Evolutionary conservation across 2,113 vertebrate genomes (phyloP), one percentile per base, ranked within the genome.

Genomic region (Puffinus mauretanicus): DNA sequence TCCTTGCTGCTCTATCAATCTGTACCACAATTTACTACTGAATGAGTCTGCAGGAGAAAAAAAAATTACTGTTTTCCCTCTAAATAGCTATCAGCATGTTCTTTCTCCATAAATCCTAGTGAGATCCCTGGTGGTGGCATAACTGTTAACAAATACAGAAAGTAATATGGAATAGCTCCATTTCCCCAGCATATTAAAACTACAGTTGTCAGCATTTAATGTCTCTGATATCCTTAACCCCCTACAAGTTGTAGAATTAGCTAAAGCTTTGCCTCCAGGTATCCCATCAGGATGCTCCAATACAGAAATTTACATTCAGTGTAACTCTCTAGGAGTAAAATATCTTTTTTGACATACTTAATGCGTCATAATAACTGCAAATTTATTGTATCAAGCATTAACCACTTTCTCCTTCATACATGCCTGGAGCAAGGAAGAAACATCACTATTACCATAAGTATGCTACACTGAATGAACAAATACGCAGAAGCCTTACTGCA

Each of bases 231-330:
- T 95, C 90, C 69, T 97, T 97, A 94, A 97, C 96, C 96, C 94
- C 96, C 93, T 93, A 96, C 94, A 95, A 96, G 94, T 86, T 93
- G 76, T 86, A 94, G 95, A 97, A 97, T 95, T 95, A 97, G 95
- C 96, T 96, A 83, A 97, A 92, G 95, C 91, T 97, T 95, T 96
- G 95, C 96, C 94, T 97, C 95, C 93, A 97, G 96, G 93, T 96
- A 95, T 95, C 96, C 96, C 96, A 94, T 92, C 93, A 97, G 95
- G 97, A 97, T 96, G 95, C 95, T 94, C 71, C 93, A 83, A 73
- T 67, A 55, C 64, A 60, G 67, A 94, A 93, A 96, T 95, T 94
- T 83, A 86, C 90, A 93, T 93, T 91, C 79, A 93, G 71, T 38
- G 75, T 82, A 94, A 93, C 91, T 96, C 94, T 95, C 86, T 90